A percentile compares a stretch with the other conserved stretches of the same genome.
phyloP scores from a whole-genome alignment of 1,140 invertebrate species.

The Pristionchus pacificus region DNA sequence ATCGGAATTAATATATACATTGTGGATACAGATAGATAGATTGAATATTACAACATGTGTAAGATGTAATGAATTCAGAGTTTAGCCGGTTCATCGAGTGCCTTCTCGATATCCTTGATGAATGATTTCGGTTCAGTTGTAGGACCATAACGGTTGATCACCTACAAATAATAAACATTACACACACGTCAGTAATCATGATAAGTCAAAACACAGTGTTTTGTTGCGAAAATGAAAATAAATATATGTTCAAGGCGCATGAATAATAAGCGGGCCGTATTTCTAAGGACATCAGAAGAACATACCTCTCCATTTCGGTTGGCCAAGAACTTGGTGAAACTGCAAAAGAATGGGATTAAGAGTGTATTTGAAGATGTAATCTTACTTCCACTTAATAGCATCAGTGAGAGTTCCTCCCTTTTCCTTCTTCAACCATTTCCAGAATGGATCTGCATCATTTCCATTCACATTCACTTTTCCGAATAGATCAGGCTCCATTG shows the following conservation, averaged over 20 bases:
- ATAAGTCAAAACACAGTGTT: conserved; percentile 14
- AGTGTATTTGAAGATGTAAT: too few species aligned
- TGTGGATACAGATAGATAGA: too few species aligned
- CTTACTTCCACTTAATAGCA: conserved; percentile 84
- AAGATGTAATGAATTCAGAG: conserved; percentile 9
- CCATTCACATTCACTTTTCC: conserved; percentile 48
- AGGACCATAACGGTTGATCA: conserved; percentile 20
- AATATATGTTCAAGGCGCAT: not conserved
- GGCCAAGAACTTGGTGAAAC: not conserved
- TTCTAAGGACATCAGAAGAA: not conserved
- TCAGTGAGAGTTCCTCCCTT: conserved; percentile 57
- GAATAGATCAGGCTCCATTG: conserved; percentile 51
- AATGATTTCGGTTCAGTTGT: conserved; percentile 28
- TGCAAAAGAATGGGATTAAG: too few species aligned
- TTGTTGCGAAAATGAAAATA: conserved; percentile 1
- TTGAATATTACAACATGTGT: conserved; percentile 10
- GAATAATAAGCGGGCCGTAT: not conserved
- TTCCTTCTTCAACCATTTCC: conserved; percentile 59
- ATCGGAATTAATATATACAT: too few species aligned
- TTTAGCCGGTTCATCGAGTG: conserved; percentile 16
- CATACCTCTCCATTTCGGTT: not conserved
- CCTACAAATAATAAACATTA: not conserved
- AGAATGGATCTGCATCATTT: conserved; percentile 43
- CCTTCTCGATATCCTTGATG: conserved; percentile 26
- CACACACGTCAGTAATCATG: conserved; percentile 9